phyloP scores from a whole-genome alignment of 2,113 vertebrate genomes.

The Anhinga anhinga region DNA sequence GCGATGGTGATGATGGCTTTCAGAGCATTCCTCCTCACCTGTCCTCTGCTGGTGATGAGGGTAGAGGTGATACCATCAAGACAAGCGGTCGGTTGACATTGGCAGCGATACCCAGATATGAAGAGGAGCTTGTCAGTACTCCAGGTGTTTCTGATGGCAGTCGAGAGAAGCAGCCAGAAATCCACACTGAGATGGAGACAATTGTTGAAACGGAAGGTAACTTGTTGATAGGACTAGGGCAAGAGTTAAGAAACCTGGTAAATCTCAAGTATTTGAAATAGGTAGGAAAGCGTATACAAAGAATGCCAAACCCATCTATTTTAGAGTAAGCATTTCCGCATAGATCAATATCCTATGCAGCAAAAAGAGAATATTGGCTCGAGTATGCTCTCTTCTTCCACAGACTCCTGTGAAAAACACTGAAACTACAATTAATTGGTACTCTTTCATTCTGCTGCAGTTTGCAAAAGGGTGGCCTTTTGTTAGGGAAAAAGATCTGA shows the following conservation, averaged over 20 bases:
- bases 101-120: neutral
- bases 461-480: neutral
- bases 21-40: neutral
- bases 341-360: neutral
- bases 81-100: fast-evolving
- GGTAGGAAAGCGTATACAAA: neutral
- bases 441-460: neutral
- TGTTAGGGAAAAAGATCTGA: neutral
- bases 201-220: neutral
- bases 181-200: neutral
- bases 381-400: neutral
- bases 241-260: neutral
- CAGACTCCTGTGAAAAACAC: neutral
- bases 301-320: fast-evolving
- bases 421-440: neutral
- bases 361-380: neutral
- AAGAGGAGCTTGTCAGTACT: neutral
- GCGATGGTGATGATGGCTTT: neutral
- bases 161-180: neutral
- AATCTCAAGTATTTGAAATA: neutral
- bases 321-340: neutral
- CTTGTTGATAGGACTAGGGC: neutral
- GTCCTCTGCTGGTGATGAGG: neutral
- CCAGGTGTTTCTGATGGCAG: neutral
- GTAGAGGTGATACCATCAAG: neutral